Base-by-base conservation (phyloP, 2,888 invertebrate species). In the Argyresthia goedartella region DNA sequence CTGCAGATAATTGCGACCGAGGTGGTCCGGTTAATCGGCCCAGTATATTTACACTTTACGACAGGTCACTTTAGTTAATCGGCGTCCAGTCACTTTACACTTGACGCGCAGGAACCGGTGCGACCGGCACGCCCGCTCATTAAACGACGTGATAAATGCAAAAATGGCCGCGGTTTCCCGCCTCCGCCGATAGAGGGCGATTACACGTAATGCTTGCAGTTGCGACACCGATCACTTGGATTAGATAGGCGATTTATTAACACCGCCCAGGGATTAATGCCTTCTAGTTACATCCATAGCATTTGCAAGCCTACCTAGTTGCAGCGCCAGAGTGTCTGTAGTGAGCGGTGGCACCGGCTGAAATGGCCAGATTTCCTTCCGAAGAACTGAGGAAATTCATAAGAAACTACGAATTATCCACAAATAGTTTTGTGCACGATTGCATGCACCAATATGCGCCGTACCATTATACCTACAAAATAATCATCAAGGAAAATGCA, bases 21-120 rank as follows among this genome's bases (percentile, higher is more conserved):
- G 58, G 46, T 54, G 64, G 62, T 63, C 62, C 36, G 50, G 59
- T 53, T 60, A 57, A 59, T 60, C 55, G 57, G 52, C 51, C 56
- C 57, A 56, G 47, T 47, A 34, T 47, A 47, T 47, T 47, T 47
- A 47, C 47, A 47, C 59, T 57, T 57, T 56, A 56, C 56, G 54
- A 54, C 56, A 54, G 52, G 39, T 54, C 59, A 59, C 55, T 59
- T 59, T 55, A 57, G 50, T 56, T 59, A 59, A 59, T 57, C 57
- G 55, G 9, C 52, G 57, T 44, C 57, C 59, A 55, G 52, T 59
- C 55, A 54, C 56, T 57, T 58, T 53, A 55, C 57, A 54, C 59
- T 53, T 56, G 54, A 54, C 51, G 54, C 54, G 39, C 42, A 53
- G 54, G 42, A 49, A 44, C 52, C 48, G 55, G 51, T 45, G 33